Conservation (phyloP, 2,888 invertebrate species). For the Cynaeus angustus region DNA sequence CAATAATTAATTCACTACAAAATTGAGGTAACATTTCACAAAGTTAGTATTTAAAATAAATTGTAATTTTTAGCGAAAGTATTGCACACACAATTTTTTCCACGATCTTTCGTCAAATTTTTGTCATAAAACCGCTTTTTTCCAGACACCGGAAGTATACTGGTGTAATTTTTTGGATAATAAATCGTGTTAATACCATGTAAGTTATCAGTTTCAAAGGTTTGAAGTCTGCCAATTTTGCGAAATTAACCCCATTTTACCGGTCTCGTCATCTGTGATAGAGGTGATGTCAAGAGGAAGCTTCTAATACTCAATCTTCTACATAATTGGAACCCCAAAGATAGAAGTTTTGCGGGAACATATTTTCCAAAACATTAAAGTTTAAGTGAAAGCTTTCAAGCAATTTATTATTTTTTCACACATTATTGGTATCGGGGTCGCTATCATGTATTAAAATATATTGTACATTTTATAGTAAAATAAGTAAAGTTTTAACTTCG, state of each 20-base stretch:
- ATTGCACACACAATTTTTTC: too few relatives aligned
- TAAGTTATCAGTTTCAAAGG: too few relatives aligned
- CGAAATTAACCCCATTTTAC: conserved; percentile 16
- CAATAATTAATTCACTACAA: too few relatives aligned
- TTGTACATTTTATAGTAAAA: too few relatives aligned
- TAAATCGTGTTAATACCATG: not conserved
- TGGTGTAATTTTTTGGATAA: not conserved
- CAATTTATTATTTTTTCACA: conserved; percentile 17
- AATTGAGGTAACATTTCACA: too few relatives aligned
- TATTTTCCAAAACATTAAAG: conserved; percentile 41
- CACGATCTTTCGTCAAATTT: too few relatives aligned
- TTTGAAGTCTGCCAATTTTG: not conserved
- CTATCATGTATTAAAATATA: not conserved
- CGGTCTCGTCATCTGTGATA: conserved; percentile 22
- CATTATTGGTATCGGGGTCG: not conserved
- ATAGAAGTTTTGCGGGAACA: conserved; percentile 26
- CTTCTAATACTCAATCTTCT: conserved; percentile 24
- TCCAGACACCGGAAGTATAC: too few relatives aligned
- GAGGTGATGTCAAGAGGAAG: conserved; percentile 11
- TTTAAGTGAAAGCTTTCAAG: conserved; percentile 28
- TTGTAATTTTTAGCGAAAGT: too few relatives aligned
- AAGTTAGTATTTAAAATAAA: too few relatives aligned
- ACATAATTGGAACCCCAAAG: conserved; percentile 35
- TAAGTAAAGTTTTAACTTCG: too few relatives aligned
- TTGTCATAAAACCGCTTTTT: too few relatives aligned